A percentile compares a stretch with the other conserved stretches of the same genome.
Conservation (phyloP, 2,888 invertebrate genomes). For the Oligia fasciuncula region DNA sequence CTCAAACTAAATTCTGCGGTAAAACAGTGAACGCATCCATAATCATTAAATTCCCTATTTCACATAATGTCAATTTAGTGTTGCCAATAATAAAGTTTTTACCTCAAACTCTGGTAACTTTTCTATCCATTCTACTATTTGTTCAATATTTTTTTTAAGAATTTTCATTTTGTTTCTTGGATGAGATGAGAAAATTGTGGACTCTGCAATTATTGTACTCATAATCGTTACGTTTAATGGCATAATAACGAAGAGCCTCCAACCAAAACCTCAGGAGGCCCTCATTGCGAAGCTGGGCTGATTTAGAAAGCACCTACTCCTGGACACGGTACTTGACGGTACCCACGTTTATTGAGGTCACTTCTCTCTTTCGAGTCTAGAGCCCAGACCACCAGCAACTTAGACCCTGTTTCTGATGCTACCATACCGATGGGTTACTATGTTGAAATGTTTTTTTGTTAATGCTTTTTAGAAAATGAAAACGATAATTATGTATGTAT, state of each 20-base stretch:
- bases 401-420: not conserved
- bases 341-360: not conserved
- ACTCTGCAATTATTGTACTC: not conserved
- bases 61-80: slow-evolving; percentile 70
- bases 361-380: too few species aligned
- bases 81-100: slow-evolving; percentile 39
- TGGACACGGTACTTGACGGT: too few species aligned
- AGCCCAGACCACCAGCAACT: not conserved
- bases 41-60: slow-evolving; percentile 53
- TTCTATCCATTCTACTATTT: not conserved
- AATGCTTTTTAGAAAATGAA: not conserved
- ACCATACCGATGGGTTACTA: not conserved
- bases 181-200: not conserved
- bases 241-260: too few species aligned
- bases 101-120: slow-evolving; percentile 11
- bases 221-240: not conserved
- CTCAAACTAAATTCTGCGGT: not conserved
- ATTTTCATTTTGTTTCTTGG: too few species aligned
- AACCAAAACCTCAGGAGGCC: not conserved
- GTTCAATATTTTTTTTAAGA: not conserved
- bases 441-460: not conserved
- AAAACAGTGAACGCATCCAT: slow-evolving; percentile 55
- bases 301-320: not conserved
- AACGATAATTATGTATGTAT: too few species aligned
- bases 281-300: not conserved